Evolutionary conservation across 2,797 vertebrate species (phyloP).

Genomic region (Danio albolineatus): DNA sequence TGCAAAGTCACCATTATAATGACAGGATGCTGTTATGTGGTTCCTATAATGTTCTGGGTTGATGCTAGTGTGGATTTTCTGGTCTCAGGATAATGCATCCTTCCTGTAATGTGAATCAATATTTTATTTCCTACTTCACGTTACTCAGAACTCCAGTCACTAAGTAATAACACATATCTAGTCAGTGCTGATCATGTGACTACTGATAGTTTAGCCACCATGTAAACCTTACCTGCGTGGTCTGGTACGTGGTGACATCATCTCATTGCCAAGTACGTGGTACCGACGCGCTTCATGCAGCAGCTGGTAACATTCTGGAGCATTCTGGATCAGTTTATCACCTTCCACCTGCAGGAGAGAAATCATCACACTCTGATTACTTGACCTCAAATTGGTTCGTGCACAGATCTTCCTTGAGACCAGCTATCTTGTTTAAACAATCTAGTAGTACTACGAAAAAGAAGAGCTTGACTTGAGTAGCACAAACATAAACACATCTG

Average conservation of each 20-base stretch:
- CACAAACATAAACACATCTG: background rate
- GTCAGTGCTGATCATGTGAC: background rate
- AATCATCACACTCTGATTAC: background rate
- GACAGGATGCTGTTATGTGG: background rate
- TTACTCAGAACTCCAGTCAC: background rate
- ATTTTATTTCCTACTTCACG: background rate
- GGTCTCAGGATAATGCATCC: background rate
- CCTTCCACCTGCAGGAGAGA: constrained; percentile 82
- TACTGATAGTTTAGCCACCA: background rate
- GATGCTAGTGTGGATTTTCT: background rate
- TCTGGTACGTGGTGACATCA: constrained; percentile 97
- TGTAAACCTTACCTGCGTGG: constrained; percentile 89
- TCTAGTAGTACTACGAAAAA: background rate
- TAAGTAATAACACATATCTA: no score
- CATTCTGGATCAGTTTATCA: constrained; percentile 94
- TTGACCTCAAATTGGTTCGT: background rate
- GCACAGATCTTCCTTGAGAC: background rate
- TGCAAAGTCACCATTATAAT: background rate
- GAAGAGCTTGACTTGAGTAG: background rate
- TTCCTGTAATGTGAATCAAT: background rate
- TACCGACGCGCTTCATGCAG: constrained; percentile 96
- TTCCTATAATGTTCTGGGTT: background rate
- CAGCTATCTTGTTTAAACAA: background rate
- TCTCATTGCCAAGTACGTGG: constrained; percentile 97
- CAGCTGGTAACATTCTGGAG: constrained; percentile 95